Evolutionary conservation across 2,888 invertebrate species (phyloP), one percentile per base, ranked within the genome.

Genomic region (Cenopis cana): DNA sequence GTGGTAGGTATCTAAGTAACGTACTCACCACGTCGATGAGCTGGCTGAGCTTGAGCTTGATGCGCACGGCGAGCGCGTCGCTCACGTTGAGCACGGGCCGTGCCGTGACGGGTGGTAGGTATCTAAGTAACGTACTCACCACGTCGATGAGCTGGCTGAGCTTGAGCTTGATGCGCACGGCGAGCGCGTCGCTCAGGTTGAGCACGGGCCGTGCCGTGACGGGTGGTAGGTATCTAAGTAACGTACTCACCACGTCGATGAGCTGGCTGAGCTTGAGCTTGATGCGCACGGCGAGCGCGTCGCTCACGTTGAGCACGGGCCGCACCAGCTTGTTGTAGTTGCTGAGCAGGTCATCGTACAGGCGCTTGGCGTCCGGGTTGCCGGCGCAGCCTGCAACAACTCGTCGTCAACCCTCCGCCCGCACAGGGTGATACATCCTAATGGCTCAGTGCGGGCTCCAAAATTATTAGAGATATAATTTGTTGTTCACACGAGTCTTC

Each of bases 311-410:
- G 85, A 98, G 98, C 79, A 99, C 98, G 52, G 99, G 99, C 78
- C 98, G 95, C 82, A 99, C 98, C 82, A 99, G 95, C 94, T 98
- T 99, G 94, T 98, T 99, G 94, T 98, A 98, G 94, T 98, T 98
- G 89, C 97, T 97, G 78, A 99, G 95, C 80, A 99, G 95, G 93
- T 98, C 98, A 93, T 98, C 98, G 94, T 98, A 99, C 74, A 99
- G 96, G 77, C 98, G 95, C 93, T 98, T 98, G 78, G 98, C 98
- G 93, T 98, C 98, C 78, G 98, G 98, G 94, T 98, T 98, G 76
- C 97, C 97, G 80, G 96, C 96, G 95, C 96, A 97, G 92, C 97
- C 97, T 97, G 94, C 65, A 71, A 52, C 57, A 61, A 49, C 5
- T 10, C 29, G 10, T 8, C 18, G 17, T 14, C 33, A 11, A 24